Evolutionary conservation across 2,113 vertebrate genomes (phyloP), one percentile per base, ranked within the genome.

Genomic region (Cyanoderma ruficeps): DNA sequence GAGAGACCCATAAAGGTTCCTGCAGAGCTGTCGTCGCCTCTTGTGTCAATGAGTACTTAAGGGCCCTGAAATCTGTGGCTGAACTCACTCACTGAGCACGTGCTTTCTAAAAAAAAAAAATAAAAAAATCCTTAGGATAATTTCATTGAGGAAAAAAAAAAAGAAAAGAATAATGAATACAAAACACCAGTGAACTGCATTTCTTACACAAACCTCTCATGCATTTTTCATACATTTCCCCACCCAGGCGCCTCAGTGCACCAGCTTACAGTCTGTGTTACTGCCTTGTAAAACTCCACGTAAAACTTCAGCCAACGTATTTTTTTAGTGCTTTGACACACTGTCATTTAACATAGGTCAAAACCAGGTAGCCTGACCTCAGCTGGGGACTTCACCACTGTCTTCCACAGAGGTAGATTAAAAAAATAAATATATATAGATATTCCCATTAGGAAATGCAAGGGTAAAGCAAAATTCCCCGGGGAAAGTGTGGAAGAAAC

Each of bases 191-290:
- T 20, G 76, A 92, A 24, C 42, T 64, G 70, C 85, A 60, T 78
- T 92, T 95, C 92, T 94, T 67, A 79, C 30, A 41, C 52, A 96
- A 93, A 90, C 80, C 88, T 86, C 92, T 96, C 83, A 88, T 93
- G 83, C 35, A 90, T 96, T 96, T 96, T 92, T 96, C 83, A 94
- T 96, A 33, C 3, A 2, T 90, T 94, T 95, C 83, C 72, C 61
- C 86, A 83, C 69, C 79, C 72, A 77, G 90, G 83, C 1, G 33
- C 82, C 83, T 82, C 49, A 87, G 80, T 63, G 82, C 28, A 65
- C 8, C 37, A 50, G 74, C 60, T 87, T 41, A 35, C 5, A 78
- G 84, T 81, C 83, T 90, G 1, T 7, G 5, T 71, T 83, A 83
- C 55, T 87, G 10, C 87, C 56, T 72, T 88, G 75, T 88, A 79